Conservation (phyloP, 2,797 vertebrate genomes). For the Acrossocheilus fasciatus region DNA sequence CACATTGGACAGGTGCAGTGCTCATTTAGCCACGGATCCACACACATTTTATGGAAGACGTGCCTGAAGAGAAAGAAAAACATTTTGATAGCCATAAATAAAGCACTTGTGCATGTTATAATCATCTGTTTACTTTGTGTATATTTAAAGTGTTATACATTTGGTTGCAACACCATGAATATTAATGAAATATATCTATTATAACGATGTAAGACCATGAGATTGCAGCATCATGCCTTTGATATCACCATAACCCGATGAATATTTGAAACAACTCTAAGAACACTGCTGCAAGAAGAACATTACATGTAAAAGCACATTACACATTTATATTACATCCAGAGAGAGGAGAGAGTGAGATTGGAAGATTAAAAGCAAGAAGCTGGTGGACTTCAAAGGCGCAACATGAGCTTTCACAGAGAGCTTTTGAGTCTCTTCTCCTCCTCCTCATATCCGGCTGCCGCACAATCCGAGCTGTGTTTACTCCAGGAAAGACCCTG, state of each 20-base stretch:
- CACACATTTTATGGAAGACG: slow-evolving; percentile 97
- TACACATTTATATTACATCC: slow-evolving; percentile 33
- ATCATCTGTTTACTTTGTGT: background rate
- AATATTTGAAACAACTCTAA: slow-evolving; percentile 36
- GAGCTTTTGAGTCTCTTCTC: slow-evolving; percentile 38
- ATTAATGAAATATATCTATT: background rate
- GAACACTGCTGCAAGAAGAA: slow-evolving; percentile 20
- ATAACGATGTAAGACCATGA: background rate
- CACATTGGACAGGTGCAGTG: slow-evolving; percentile 99
- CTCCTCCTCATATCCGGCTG: slow-evolving; percentile 34
- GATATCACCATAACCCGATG: slow-evolving; percentile 5
- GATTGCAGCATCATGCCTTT: background rate
- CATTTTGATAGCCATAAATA: background rate
- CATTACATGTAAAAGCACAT: slow-evolving; percentile 24
- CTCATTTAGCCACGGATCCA: slow-evolving; percentile 97
- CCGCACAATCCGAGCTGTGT: slow-evolving; percentile 55
- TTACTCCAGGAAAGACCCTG: slow-evolving; percentile 24
- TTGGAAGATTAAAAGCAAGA: slow-evolving; percentile 23
- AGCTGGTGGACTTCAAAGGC: slow-evolving; percentile 43
- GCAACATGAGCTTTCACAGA: slow-evolving; percentile 43
- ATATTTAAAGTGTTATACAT: background rate
- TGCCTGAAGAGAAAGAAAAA: slow-evolving; percentile 78
- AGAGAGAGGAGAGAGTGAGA: slow-evolving; percentile 16
- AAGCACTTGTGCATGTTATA: background rate
- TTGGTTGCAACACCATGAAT: background rate